Evolutionary conservation across 2,797 vertebrate species (phyloP), one percentile per base, ranked within the genome.

Genomic region (Pelobates cultripes): DNA sequence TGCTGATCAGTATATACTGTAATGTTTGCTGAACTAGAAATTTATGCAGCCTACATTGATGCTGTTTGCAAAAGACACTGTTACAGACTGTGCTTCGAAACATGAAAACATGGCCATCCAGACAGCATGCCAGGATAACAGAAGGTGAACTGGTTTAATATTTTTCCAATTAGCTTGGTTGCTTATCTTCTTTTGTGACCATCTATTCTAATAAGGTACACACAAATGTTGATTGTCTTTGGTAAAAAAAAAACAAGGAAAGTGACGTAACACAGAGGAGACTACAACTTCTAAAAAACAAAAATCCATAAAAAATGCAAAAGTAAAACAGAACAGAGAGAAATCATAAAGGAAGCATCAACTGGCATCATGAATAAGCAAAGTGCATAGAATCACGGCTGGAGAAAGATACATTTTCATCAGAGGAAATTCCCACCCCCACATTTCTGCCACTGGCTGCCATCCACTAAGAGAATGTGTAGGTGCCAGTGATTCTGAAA

Each of bases 401-500:
- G 15, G 57, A 79, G 61, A 64, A 73, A 73, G 14, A 64, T 3
- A 66, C 43, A 45, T 73, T 57, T 74, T 43, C 44, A 64, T 15
- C 12, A 28, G 41, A 74, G 78, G 63, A 64, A 57, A 72, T 73
- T 55, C 71, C 53, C 78, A 44, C 78, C 78, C 42, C 70, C 63
- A 57, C 69, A 75, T 47, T 43, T 75, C 67, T 81, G 41, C 66
- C 28, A 75, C 43, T 81, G 79, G 66, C 79, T 44, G 51, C 44
- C 71, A 80, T 80, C 78, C 78, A 80, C 64, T 69, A 17, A 72
- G 63, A 61, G 42, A 42, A 57, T 68, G 40, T 68, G 10, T 47
- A n/a, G 45, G 71, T 74, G 64, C 71, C 71, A 80, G 71, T 55
- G 42, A 75, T 67, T 17, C 51, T 17, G 73, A 81, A 81, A 81